A percentile compares a stretch with the other conserved stretches of the same genome.
Evolutionary conservation across 2,113 vertebrate species (phyloP).

Genomic region (Martes martes): DNA sequence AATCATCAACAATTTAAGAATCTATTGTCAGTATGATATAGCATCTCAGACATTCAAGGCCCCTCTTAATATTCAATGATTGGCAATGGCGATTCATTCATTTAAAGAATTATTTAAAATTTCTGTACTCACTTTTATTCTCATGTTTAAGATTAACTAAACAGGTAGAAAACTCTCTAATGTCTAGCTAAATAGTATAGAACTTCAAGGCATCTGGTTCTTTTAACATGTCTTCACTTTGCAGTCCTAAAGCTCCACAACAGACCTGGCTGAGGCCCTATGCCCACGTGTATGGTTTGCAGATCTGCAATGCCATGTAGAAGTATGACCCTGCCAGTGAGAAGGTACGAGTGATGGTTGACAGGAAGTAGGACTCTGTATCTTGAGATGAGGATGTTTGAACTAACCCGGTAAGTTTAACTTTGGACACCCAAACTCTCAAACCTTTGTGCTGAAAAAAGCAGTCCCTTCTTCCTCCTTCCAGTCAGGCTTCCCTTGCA

Average conservation of each 20-base stretch:
- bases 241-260: neutral
- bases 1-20: slow-evolving; percentile 30
- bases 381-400: neutral
- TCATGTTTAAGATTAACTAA: slow-evolving; percentile 34
- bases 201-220: neutral
- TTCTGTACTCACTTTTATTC: neutral
- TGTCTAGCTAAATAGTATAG: neutral
- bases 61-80: slow-evolving; percentile 5
- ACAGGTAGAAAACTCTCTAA: neutral
- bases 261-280: neutral
- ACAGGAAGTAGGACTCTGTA: neutral
- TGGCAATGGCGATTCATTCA: neutral
- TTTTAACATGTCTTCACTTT: neutral
- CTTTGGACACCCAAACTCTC: neutral
- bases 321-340: neutral
- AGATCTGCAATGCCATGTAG: neutral
- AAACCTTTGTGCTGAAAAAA: slow-evolving; percentile 5
- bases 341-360: neutral
- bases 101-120: slow-evolving; percentile 33
- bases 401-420: neutral
- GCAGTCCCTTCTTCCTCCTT: neutral
- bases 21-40: neutral
- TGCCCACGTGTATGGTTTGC: too few species aligned
- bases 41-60: neutral
- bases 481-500: neutral